Percentiles rank a stretch among this genome's conserved stretches.
phyloP scores from a whole-genome alignment of 2,797 vertebrate genomes.

The Eulemur mongoz region DNA sequence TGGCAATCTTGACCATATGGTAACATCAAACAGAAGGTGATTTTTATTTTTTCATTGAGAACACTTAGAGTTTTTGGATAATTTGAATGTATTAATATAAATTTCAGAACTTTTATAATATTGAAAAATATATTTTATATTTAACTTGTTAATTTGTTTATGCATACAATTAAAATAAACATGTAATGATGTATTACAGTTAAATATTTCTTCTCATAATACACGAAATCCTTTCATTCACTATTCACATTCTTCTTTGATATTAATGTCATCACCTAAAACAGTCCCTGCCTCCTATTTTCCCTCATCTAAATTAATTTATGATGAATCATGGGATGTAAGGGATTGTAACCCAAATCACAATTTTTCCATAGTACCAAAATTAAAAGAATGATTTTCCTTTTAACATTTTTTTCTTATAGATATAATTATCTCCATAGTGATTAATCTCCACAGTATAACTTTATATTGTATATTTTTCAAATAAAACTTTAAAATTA shows the following conservation, averaged over 20 bases:
- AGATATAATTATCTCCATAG: background rate
- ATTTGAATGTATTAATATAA: no score
- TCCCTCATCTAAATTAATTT: background rate
- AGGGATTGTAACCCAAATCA: background rate
- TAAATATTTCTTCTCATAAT: background rate
- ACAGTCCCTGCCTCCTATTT: background rate
- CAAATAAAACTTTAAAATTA: background rate
- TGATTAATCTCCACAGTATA: background rate
- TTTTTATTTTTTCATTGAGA: no score
- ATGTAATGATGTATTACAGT: no score
- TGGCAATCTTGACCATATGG: no score
- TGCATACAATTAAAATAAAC: no score
- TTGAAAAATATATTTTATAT: no score
- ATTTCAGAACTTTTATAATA: no score
- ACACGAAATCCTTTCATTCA: background rate
- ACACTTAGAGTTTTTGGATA: no score
- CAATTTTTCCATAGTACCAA: background rate
- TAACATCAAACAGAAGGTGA: no score
- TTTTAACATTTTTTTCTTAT: background rate
- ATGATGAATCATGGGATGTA: background rate
- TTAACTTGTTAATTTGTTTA: no score
- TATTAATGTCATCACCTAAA: background rate
- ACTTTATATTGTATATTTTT: background rate
- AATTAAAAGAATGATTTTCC: background rate
- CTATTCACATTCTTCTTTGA: background rate